Evolutionary conservation across 2,113 vertebrate genomes (phyloP), one percentile per base, ranked within the genome.

Genomic region (Silurus glanis): DNA sequence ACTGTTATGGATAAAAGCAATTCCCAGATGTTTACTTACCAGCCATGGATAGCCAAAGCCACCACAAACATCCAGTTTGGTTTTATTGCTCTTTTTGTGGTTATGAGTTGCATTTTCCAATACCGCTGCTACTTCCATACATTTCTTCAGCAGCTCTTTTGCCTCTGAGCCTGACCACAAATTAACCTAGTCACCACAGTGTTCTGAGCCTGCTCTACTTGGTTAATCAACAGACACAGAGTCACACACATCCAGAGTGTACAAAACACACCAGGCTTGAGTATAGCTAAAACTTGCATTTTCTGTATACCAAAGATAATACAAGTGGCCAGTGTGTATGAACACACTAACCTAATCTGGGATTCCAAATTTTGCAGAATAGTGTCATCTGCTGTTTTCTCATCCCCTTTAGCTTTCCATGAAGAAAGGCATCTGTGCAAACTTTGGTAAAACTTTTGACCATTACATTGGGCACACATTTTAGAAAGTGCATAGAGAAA

Each of bases 171-270:
- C 55, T 83, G 51, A 53, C 51, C 47, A 86, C 84, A 83, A 80
- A 85, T 53, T 19, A 59, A 61, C 69, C 25, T 55, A 53, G 72
- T 23, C 49, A 75, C 86, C 82, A 37, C 81, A 84, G 17, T 71
- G 59, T 59, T 83, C 76, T 56, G 56, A 85, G n/a, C 53, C 61
- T 78, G 76, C 67, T 66, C 86, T 81, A 58, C 61, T 61, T 88
- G 85, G 89, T 90, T 90, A 86, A 90, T 88, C 86, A 90, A 90
- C 89, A 37, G 37, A 37, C 37, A 37, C 37, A 37, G 37, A 37
- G 37, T 37, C 2, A 83, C 69, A 71, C 85, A 87, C 59, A 37
- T 76, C 9, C 72, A 82, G 25, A 67, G 56, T 23, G 12, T 45
- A 17, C 56, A 83, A 51, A 64, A 80, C 45, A 59, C 47, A 6